Conservation (phyloP, 1,140 invertebrate species). For the Saccostrea echinata region DNA sequence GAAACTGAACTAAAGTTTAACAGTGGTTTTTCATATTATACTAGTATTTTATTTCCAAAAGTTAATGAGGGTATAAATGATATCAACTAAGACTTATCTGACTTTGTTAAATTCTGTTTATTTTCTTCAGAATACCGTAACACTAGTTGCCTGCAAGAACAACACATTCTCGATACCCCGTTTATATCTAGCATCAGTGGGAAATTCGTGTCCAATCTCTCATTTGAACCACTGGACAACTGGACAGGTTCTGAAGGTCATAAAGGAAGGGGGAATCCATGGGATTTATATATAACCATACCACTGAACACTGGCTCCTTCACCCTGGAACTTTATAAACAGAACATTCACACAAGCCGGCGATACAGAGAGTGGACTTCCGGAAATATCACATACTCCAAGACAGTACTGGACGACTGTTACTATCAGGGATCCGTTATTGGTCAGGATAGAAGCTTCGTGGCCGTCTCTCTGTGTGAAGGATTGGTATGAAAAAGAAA, state of each 20-base stretch:
- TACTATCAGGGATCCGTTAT: conserved; percentile 65
- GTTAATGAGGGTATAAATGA: too few species aligned
- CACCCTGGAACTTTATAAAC: conserved; percentile 36
- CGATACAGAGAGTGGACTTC: conserved; percentile 53
- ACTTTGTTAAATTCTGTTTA: too few species aligned
- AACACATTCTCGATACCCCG: background rate
- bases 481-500: conserved; percentile 62
- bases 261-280: background rate
- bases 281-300: conserved; percentile 43
- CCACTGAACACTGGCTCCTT: conserved; percentile 24
- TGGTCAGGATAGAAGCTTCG: conserved; percentile 53
- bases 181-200: background rate
- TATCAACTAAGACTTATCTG: too few species aligned
- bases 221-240: background rate
- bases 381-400: conserved; percentile 60
- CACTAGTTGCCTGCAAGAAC: background rate
- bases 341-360: conserved; percentile 3
- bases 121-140: background rate
- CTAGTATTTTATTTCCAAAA: too few species aligned
- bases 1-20: too few species aligned
- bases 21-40: too few species aligned
- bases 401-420: conserved; percentile 53
- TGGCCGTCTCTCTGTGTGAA: conserved; percentile 60
- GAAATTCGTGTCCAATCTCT: conserved; percentile 30
- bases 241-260: background rate